These are phyloP conservation scores for Sycophaga agraensis DNA, from an alignment of 1,140 invertebrate genomes.

Conservation along the genomic window DNA sequence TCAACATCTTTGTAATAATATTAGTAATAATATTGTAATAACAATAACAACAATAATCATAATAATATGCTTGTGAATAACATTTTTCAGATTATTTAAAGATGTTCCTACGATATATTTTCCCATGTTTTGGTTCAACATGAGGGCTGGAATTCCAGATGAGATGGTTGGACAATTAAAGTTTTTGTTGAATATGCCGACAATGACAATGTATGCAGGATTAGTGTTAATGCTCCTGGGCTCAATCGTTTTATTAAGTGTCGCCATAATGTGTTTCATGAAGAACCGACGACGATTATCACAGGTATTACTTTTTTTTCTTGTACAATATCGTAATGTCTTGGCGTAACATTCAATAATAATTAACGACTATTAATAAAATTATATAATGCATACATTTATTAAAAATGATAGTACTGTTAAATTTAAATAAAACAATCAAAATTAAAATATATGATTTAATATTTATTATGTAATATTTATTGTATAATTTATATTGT, in stretches of 20 bases:
- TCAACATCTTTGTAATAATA: neutral
- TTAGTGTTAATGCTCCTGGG: slow-evolving; percentile 44
- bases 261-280: slow-evolving; percentile 27
- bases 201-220: slow-evolving; percentile 39
- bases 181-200: slow-evolving; percentile 43
- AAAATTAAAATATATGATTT: neutral
- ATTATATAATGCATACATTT: neutral
- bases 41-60: no score
- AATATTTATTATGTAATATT: no score
- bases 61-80: neutral
- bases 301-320: no score
- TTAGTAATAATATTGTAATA: neutral
- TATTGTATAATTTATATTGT: neutral
- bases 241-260: slow-evolving; percentile 33
- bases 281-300: slow-evolving; percentile 20
- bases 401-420: no score
- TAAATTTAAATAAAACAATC: no score
- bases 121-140: slow-evolving; percentile 77
- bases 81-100: slow-evolving; percentile 62
- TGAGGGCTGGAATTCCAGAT: slow-evolving; percentile 64
- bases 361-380: no score
- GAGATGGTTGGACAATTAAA: slow-evolving; percentile 52
- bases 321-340: no score
- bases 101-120: slow-evolving; percentile 70
- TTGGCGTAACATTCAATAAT: no score